Evolutionary conservation across 2,888 invertebrate species (phyloP), one percentile per base, ranked within the genome.

Genomic region (Panzeria rudis): DNA sequence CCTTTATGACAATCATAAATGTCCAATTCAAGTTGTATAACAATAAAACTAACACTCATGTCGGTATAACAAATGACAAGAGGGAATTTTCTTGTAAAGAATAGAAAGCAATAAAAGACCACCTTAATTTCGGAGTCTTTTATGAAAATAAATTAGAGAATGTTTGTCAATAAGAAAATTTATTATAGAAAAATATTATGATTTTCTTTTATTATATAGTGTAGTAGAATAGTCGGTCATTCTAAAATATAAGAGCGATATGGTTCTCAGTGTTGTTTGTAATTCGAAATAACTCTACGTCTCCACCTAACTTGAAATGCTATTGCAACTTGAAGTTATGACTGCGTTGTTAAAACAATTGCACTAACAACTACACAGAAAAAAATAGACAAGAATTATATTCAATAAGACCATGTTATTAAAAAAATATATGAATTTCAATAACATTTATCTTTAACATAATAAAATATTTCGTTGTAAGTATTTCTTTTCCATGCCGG

Each of bases 1-100:
- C 61, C 78, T 79, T 69, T 83, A 83, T 79, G 83, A 75, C 69
- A 75, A 38, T 62, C 83, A 83, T 83, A 83, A 83, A 83, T 83
- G 69, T 62, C 32, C 35, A 56, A 64, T 79, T 69, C 23, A 44
- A 56, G 50, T 47, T 54, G n/a, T 50, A 32, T 15, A 11, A 44
- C 17, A 62, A 56, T 41, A 47, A 54, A 47, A 50, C n/a, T 20
- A 64, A 38, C 15, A 50, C 52, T 50, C 47, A 68, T 77, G 20
- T 23, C 25, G 56, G 56, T 68, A 59, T 44, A 35, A 68, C 38
- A 56, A 78, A 59, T 56, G 29, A 54, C 69, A 83, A 79, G 56
- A 35, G 20, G 29, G 20, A 56, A 35, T 62, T 7, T 41, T 23
- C 9, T 20, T 44, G 23, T 64, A 4, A 75, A 17, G 32, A 56